These are phyloP conservation scores for Lumbricus terrestris DNA, from an alignment of 2,888 invertebrate species.

Conservation along the genomic window DNA sequence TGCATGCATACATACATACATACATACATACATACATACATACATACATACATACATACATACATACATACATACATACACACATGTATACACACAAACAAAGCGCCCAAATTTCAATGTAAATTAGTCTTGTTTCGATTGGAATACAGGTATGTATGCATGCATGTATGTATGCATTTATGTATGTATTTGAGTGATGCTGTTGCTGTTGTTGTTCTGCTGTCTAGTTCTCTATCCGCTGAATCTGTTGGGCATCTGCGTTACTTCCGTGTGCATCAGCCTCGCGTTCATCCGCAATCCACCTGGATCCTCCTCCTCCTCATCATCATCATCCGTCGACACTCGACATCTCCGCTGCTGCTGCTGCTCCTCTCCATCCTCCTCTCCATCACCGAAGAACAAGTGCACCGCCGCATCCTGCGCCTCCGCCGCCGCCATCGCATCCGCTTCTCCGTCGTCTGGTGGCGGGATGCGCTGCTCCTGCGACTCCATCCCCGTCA, in stretches of 20 bases:
- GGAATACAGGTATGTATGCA: too few species aligned
- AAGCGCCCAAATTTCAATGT: too few species aligned
- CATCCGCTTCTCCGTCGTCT: not conserved
- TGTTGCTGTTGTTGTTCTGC: not conserved
- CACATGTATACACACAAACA: too few species aligned
- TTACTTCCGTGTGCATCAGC: not conserved
- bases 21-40: too few species aligned
- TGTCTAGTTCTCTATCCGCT: not conserved
- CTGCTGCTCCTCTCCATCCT: not conserved
- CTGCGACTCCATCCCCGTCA: conserved; percentile 7
- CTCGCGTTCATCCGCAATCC: not conserved
- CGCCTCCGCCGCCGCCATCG: not conserved
- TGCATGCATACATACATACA: too few species aligned
- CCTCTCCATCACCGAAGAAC: not conserved
- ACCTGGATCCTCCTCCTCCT: not conserved
- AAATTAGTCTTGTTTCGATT: too few species aligned
- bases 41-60: too few species aligned
- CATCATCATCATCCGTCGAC: not conserved
- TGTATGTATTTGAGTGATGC: not conserved
- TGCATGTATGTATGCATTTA: not conserved
- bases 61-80: too few species aligned
- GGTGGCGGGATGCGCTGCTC: not conserved
- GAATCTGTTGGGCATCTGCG: conserved; percentile 14
- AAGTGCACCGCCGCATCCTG: not conserved
- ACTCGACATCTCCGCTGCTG: not conserved